Percentiles rank a stretch among this genome's conserved stretches.
Conservation (phyloP, 1,140 invertebrate genomes). For the Euborellia annulipes region DNA sequence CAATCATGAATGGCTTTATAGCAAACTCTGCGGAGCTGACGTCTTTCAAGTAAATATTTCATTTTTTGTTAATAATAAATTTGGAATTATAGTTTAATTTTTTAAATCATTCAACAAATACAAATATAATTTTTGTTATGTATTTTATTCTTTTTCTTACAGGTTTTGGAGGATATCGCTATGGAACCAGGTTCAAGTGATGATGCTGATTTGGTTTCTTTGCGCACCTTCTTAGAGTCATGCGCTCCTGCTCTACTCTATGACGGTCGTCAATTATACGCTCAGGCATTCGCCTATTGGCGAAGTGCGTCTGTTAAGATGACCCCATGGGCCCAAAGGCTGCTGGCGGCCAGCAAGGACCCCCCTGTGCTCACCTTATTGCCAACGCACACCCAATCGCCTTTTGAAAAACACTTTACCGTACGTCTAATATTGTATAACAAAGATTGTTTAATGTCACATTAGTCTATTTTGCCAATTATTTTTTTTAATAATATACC, state of each 20-base stretch:
- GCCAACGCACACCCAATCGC: neutral
- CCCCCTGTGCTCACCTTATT: neutral
- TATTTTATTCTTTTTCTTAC: conserved; percentile 23
- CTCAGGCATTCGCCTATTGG: conserved; percentile 26
- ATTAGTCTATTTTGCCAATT: too few species aligned
- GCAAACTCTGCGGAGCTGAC: conserved; percentile 54
- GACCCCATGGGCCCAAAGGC: neutral
- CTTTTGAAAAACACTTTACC: too few species aligned
- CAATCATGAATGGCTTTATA: conserved; percentile 53
- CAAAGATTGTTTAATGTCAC: too few species aligned
- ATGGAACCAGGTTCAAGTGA: conserved; percentile 29
- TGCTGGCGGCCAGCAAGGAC: neutral
- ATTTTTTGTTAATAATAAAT: conserved; percentile 4
- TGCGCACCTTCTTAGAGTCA: conserved; percentile 46
- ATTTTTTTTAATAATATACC: too few species aligned
- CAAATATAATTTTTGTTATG: too few species aligned
- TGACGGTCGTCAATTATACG: conserved; percentile 57
- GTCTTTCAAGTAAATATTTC: conserved; percentile 25
- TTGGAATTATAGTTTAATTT: neutral
- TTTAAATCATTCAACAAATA: too few species aligned
- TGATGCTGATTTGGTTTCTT: conserved; percentile 39
- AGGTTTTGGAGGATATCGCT: conserved; percentile 47
- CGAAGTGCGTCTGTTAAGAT: too few species aligned
- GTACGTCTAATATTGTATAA: too few species aligned
- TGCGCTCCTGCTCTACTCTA: conserved; percentile 49